phyloP scores from a whole-genome alignment of 2,797 vertebrate species.

The Apodemus agrarius region DNA sequence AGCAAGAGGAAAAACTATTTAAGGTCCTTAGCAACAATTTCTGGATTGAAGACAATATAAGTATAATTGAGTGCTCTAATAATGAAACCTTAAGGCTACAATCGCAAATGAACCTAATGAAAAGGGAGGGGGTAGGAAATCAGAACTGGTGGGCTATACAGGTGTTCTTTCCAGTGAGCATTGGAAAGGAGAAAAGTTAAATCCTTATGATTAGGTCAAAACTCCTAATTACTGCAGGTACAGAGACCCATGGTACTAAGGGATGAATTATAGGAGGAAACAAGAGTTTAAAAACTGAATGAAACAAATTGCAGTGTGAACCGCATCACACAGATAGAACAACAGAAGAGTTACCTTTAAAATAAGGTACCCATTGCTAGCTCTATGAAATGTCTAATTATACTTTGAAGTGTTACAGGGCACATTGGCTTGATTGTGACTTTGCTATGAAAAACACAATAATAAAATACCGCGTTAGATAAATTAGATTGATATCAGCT shows the following conservation, averaged over 20 bases:
- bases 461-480: conserved; percentile 60
- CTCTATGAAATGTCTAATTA: conserved; percentile 46
- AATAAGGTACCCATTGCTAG: background rate
- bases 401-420: conserved; percentile 51
- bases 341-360: background rate
- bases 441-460: conserved; percentile 58
- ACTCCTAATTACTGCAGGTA: background rate
- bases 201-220: background rate
- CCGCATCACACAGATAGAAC: background rate
- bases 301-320: background rate
- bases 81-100: conserved; percentile 7
- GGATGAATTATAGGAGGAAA: conserved; percentile 13
- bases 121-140: background rate
- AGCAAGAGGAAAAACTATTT: conserved; percentile 4
- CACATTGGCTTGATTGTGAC: conserved; percentile 55
- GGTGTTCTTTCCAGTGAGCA: background rate
- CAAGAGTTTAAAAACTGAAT: background rate
- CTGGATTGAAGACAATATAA: background rate
- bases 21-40: conserved; percentile 54
- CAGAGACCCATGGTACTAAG: background rate
- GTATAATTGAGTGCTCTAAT: background rate
- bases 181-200: conserved; percentile 31
- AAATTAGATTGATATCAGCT: conserved; percentile 66
- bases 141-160: background rate
- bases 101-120: conserved; percentile 17